phyloP scores from a whole-genome alignment of 2,888 invertebrate genomes.

The Amiota mariae region DNA sequence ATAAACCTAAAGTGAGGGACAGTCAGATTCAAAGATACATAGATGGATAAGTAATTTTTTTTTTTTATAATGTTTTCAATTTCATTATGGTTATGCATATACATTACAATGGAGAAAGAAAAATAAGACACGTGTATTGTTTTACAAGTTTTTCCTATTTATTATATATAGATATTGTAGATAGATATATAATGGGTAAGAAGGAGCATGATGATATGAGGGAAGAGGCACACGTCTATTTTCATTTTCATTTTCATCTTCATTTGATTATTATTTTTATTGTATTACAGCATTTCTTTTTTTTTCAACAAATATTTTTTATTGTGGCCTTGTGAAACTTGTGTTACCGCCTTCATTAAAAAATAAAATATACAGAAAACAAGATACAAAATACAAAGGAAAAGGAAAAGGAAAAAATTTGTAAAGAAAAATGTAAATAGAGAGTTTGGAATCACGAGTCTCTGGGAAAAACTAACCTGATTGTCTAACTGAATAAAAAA shows the following conservation, averaged over 20 bases:
- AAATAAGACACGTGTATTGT: neutral
- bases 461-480: slow-evolving; percentile 10
- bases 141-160: too few species aligned
- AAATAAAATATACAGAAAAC: neutral
- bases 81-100: too few species aligned
- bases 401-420: too few species aligned
- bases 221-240: neutral
- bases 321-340: slow-evolving; percentile 16
- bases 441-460: slow-evolving; percentile 20
- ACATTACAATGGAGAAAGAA: too few species aligned
- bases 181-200: too few species aligned
- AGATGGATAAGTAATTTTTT: too few species aligned
- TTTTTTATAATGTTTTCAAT: too few species aligned
- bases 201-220: too few species aligned
- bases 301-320: neutral
- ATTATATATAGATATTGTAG: too few species aligned
- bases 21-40: too few species aligned
- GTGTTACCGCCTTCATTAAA: neutral
- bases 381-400: too few species aligned
- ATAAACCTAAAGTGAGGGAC: too few species aligned
- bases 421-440: slow-evolving; percentile 30
- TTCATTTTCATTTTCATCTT: neutral
- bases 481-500: slow-evolving; percentile 45
- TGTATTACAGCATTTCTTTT: slow-evolving; percentile 34
- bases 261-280: slow-evolving; percentile 13